phyloP scores from a whole-genome alignment of 23 tunicate species.

The Trididemnum nubilum region DNA sequence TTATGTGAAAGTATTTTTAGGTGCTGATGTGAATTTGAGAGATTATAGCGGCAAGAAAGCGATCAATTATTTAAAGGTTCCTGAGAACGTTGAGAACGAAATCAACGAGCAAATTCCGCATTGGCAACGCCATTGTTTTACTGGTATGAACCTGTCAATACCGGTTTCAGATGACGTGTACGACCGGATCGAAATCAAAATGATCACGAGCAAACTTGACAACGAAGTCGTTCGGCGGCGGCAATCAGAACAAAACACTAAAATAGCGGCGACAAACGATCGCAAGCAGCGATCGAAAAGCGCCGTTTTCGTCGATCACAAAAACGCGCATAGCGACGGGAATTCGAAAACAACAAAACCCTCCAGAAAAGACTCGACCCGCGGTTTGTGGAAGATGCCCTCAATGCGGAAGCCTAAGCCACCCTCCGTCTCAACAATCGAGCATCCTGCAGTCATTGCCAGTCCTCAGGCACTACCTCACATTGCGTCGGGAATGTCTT shows the following conservation, averaged over 20 bases:
- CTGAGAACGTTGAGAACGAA: background rate
- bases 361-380: constrained; percentile 12
- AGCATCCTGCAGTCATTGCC: background rate
- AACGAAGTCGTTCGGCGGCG: background rate
- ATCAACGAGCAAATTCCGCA: background rate
- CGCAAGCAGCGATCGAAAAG: constrained; percentile 15
- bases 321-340: background rate
- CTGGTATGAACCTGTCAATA: background rate
- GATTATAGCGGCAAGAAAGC: constrained; percentile 18
- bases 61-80: background rate
- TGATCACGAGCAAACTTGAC: constrained; percentile 21
- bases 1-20: no score
- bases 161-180: background rate
- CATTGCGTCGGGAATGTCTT: background rate
- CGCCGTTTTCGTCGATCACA: background rate
- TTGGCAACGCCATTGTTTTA: constrained; percentile 16
- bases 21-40: constrained; percentile 1
- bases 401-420: background rate
- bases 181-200: constrained; percentile 11
- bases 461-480: background rate
- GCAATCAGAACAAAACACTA: background rate
- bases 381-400: constrained; percentile 5
- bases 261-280: background rate
- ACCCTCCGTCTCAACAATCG: background rate
- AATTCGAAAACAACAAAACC: background rate